phyloP scores from a whole-genome alignment of 64 coral and sea anemone genomes.

The Stichodactyla mertensii region DNA sequence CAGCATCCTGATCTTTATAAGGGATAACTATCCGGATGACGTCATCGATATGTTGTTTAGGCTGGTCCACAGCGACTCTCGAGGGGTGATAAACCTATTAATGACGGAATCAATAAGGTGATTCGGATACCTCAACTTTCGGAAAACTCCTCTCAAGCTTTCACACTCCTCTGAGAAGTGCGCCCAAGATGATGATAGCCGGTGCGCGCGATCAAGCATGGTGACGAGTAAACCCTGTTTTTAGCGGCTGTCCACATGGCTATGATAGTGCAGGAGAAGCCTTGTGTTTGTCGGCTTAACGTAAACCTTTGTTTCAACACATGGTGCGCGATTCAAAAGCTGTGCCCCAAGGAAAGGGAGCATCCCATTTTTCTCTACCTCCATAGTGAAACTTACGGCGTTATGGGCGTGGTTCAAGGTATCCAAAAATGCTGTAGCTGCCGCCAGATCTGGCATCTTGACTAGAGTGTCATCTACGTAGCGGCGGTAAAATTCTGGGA shows the following conservation, averaged over 20 bases:
- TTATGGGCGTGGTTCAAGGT: slow-evolving; percentile 12
- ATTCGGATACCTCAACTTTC: too few relatives aligned
- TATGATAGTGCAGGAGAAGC: slow-evolving; percentile 35
- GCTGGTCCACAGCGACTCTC: too few relatives aligned
- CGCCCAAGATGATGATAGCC: slow-evolving; percentile 21
- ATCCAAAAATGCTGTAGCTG: background rate
- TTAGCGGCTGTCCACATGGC: slow-evolving; percentile 15
- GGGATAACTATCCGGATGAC: too few relatives aligned
- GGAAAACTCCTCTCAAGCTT: slow-evolving; percentile 15
- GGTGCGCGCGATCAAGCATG: slow-evolving; percentile 13
- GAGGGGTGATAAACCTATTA: too few relatives aligned
- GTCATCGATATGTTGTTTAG: too few relatives aligned
- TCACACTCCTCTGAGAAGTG: slow-evolving; percentile 17
- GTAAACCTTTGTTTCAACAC: slow-evolving; percentile 37
- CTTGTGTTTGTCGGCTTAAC: slow-evolving; percentile 26
- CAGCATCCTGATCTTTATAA: too few relatives aligned
- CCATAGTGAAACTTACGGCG: slow-evolving; percentile 8
- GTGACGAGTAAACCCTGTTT: slow-evolving; percentile 15
- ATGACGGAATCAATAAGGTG: too few relatives aligned
- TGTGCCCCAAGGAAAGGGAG: background rate
- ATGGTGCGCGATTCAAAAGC: slow-evolving; percentile 7
- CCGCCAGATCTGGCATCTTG: background rate
- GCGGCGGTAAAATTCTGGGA: background rate
- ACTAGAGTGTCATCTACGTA: background rate
- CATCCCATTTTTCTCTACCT: background rate